Conservation (phyloP, 2,888 invertebrate genomes). For the Teleiodes luculella region DNA sequence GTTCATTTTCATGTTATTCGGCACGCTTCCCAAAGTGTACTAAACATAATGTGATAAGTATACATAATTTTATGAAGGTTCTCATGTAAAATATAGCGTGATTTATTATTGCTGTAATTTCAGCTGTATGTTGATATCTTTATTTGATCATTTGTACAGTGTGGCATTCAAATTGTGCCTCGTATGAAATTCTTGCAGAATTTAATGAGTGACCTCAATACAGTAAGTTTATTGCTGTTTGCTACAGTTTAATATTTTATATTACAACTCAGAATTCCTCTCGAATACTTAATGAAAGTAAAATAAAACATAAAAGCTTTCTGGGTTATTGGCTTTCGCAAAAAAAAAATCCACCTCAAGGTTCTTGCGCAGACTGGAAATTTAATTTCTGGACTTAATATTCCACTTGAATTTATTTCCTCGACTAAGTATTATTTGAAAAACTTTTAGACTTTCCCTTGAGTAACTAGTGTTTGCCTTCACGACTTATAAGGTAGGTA, state of each 20-base stretch:
- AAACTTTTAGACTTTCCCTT: background rate
- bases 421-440: conserved; percentile 1
- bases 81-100: too few relatives aligned
- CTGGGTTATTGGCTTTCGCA: background rate
- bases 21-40: too few relatives aligned
- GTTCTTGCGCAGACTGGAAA: background rate
- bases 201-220: background rate
- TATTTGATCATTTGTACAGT: too few relatives aligned
- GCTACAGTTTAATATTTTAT: background rate
- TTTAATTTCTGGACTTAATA: background rate
- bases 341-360: background rate
- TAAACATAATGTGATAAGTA: too few relatives aligned
- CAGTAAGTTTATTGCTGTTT: background rate
- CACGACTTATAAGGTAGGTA: too few relatives aligned
- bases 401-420: background rate
- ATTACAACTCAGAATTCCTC: background rate
- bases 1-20: too few relatives aligned
- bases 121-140: too few relatives aligned
- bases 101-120: too few relatives aligned
- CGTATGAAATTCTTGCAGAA: background rate
- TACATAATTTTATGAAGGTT: too few relatives aligned
- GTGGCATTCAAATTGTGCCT: background rate
- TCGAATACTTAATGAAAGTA: conserved; percentile 2
- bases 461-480: too few relatives aligned
- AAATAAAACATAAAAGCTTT: background rate